Base-by-base conservation (phyloP, 2,797 vertebrate species). In the Micrastur ruficollis region DNA sequence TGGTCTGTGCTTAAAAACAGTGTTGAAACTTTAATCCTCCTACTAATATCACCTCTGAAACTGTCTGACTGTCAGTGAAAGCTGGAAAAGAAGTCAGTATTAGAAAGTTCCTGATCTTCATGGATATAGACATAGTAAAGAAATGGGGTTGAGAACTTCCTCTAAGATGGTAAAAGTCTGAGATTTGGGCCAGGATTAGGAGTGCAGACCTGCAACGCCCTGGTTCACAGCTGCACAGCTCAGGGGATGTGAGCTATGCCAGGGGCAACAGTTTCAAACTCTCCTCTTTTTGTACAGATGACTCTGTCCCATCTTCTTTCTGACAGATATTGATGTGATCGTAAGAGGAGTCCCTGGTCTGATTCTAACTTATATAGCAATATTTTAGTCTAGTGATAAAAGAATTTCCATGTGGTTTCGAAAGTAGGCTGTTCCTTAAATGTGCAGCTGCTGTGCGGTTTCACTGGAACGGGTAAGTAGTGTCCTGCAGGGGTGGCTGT, bases 1-100 rank as follows among this genome's bases (percentile, higher is more conserved):
- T 79, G 32, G 46, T 36, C 70, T 89, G 49, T 50, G 38, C 58
- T 90, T 90, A 72, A 94, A 84, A 79, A 50, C 16, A 83, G 70
- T 3, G 0, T 17, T 65, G 70, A 79, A 89, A 68, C 22, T 88
- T 93, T 59, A 89, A 95, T 86, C 46, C 11, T 91, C 21, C 76
- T 46, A 17, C 44, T 49, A 34, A 94, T 83, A 92, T 93, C 34
- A 75, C 32, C 44, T 75, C 70, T 55, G 38, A 81, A 91, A 68
- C 40, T 42, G n/a, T 32, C 58, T 75, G 65, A 50, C 50, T 86
- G 59, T 49, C 72, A 67, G n/a, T 46, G 32, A n/a, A 90, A 85
- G 63, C 22, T 52, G 52, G 52, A 25, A 36, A 79, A 91, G 21
- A 83, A 93, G 49, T 4, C 1, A 79, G 7, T 16, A 34, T 62